Percentiles rank a stretch among this genome's conserved stretches.
These are phyloP conservation scores for Ceriagrion tenellum DNA, from an alignment of 2,888 invertebrate species.

Conservation along the genomic window DNA sequence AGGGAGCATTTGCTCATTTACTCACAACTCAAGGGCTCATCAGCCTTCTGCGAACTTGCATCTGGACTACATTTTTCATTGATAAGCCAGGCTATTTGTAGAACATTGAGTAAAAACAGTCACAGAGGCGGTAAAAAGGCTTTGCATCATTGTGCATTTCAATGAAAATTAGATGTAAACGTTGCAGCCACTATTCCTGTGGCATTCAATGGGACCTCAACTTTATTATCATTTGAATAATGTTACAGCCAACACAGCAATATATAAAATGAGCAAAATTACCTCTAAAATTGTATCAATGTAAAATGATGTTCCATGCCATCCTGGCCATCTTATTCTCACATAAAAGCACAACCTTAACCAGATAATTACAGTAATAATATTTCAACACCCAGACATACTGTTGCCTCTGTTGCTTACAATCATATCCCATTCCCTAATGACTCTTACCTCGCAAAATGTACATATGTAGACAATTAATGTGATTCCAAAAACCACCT, in stretches of 20 bases:
- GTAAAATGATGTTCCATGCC: not conserved
- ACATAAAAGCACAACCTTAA: not conserved
- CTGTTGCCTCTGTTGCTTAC: slow-evolving; percentile 26
- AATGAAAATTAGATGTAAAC: not conserved
- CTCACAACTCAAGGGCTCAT: not conserved
- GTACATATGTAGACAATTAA: not conserved
- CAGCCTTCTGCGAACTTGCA: not conserved
- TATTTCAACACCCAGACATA: slow-evolving; percentile 8
- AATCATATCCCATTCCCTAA: slow-evolving; percentile 13
- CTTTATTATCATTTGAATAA: not conserved
- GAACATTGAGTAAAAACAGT: not conserved
- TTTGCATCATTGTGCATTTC: not conserved
- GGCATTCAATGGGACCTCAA: not conserved
- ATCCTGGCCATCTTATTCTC: not conserved
- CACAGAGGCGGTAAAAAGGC: not conserved
- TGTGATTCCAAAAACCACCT: not conserved
- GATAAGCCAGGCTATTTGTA: not conserved
- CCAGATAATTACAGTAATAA: not conserved
- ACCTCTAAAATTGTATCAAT: not conserved
- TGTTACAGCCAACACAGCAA: not conserved
- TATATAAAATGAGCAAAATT: slow-evolving; percentile 28
- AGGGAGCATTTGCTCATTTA: not conserved
- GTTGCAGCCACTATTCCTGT: not conserved
- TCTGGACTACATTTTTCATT: not conserved
- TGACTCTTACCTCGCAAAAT: not conserved